Evolutionary conservation across 2,113 vertebrate species (phyloP).

Genomic region (Xiphias gladius): DNA sequence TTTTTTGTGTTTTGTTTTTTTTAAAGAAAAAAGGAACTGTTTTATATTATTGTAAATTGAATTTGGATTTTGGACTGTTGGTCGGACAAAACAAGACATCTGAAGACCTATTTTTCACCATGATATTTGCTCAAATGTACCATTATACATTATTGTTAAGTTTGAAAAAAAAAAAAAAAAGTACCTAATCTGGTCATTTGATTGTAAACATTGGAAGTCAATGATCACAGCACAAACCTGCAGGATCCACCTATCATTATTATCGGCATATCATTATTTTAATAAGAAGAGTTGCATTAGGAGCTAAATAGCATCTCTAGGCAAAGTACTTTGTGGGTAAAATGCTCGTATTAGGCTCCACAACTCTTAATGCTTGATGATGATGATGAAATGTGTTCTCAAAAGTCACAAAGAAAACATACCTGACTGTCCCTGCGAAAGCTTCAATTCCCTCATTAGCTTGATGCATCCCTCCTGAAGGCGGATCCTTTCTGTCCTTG

Average conservation of each 20-base stretch:
- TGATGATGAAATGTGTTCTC: not conserved
- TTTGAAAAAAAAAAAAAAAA: not conserved
- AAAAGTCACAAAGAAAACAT: not conserved
- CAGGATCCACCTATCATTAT: no score
- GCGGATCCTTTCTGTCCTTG: conserved; percentile 23
- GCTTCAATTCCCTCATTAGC: conserved; percentile 62
- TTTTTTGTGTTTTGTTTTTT: no score
- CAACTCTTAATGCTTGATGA: not conserved
- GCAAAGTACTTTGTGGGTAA: not conserved
- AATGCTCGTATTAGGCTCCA: not conserved
- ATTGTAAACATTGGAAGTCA: not conserved
- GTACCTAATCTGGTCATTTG: not conserved
- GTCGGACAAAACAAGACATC: not conserved
- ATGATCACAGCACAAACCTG: not conserved
- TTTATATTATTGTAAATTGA: not conserved
- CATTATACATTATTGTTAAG: not conserved
- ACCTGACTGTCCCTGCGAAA: conserved; percentile 62
- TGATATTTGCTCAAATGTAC: not conserved
- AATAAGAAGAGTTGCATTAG: not conserved
- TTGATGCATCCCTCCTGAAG: conserved; percentile 66
- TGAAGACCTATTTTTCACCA: not conserved
- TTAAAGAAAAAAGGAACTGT: no score
- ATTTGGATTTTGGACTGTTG: not conserved
- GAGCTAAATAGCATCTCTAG: not conserved
- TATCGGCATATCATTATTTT: not conserved